Evolutionary conservation across 2,888 invertebrate species (phyloP), one percentile per base, ranked within the genome.

Genomic region (Metalampra italica): DNA sequence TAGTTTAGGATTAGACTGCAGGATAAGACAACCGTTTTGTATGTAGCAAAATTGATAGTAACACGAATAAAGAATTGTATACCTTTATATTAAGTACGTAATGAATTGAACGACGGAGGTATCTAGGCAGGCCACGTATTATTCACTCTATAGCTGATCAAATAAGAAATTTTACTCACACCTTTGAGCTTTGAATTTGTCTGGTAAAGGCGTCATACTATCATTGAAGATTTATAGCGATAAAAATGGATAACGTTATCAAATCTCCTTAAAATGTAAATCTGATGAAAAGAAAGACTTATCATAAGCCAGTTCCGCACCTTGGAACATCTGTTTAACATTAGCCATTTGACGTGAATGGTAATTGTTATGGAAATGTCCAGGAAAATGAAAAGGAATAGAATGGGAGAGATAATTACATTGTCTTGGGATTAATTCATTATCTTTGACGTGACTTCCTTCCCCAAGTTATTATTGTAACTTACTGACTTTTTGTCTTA

Each of bases 321-420:
- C 29, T 42, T 29, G 29, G 11, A 42, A 42, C 41, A 42, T 42
- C 41, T 34, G 43, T 34, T 43, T 7, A 30, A 14, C 43, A 7
- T 29, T 30, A 34, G n/a, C 30, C 22, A n/a, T 22, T 22, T 43
- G 43, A 11, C 49, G 49, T 46, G 47, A 53, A 55, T 44, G 51
- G 54, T 51, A 50, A 52, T 54, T 58, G 55, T 54, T 51, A 56
- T 58, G 56, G 55, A 53, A 60, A 60, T 55, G 47, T 45, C 49
- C 45, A 22, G 34, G 39, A 49, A 29, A 40, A 46, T 46, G 41
- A n/a, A 29, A 42, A 42, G 15, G 47, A 52, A 41, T 36, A 39
- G 47, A 52, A 41, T 34, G 43, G 46, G 46, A 32, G 34, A 39
- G 50, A 59, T 58, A 58, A 58, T 58, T 58, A 53, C 54, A 53